Percentiles rank a stretch among this genome's conserved stretches.
phyloP scores from a whole-genome alignment of 2,888 invertebrate species.

The Cremastinae sp. region DNA sequence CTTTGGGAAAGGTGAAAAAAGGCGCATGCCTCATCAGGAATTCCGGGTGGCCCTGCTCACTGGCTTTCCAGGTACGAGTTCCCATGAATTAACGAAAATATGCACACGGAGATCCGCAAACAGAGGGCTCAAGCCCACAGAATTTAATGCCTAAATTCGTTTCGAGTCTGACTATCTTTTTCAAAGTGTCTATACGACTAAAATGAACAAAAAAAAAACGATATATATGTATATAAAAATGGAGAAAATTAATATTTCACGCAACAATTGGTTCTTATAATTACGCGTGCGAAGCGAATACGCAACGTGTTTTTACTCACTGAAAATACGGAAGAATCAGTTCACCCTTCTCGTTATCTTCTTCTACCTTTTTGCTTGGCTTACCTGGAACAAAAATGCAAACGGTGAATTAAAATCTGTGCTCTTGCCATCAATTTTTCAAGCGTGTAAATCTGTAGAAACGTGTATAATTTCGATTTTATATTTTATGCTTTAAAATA shows the following conservation, averaged over 20 bases:
- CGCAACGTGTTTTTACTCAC: slow-evolving; percentile 76
- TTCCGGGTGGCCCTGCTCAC: slow-evolving; percentile 33
- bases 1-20: slow-evolving; percentile 41
- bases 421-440: slow-evolving; percentile 20
- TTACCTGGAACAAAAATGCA: slow-evolving; percentile 76
- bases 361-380: slow-evolving; percentile 59
- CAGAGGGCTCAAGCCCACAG: slow-evolving; percentile 3
- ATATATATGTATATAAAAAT: slow-evolving; percentile 58
- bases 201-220: neutral
- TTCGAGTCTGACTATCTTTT: neutral
- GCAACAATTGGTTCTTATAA: slow-evolving; percentile 68
- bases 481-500: too few relatives aligned
- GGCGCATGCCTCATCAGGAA: slow-evolving; percentile 51
- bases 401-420: slow-evolving; percentile 63
- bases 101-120: slow-evolving; percentile 26
- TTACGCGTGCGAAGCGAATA: slow-evolving; percentile 74
- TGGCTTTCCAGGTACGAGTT: slow-evolving; percentile 21
- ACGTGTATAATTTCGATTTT: neutral
- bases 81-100: slow-evolving; percentile 2
- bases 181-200: neutral
- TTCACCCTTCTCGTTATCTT: slow-evolving; percentile 40
- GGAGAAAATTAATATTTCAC: too few relatives aligned
- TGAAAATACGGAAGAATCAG: slow-evolving; percentile 68
- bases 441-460: slow-evolving; percentile 25
- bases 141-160: slow-evolving; percentile 11